Base-by-base conservation (phyloP, 2,113 vertebrate genomes). In the Macrotis lagotis region DNA sequence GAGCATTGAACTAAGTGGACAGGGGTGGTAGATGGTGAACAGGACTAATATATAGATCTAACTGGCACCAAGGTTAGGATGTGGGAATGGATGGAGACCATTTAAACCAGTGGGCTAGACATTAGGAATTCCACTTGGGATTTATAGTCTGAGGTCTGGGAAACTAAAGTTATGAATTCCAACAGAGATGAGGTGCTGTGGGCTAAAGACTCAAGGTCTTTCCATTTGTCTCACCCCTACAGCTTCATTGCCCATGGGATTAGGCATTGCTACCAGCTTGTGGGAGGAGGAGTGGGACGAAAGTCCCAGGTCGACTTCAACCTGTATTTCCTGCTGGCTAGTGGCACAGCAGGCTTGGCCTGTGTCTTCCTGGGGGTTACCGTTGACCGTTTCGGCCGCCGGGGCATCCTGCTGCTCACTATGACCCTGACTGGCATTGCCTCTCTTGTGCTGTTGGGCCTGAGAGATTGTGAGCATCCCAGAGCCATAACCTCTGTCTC, bases 161-260 rank as follows among this genome's bases (percentile, higher is more conserved):
- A 90, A 24, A 44, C 83, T 59, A 89, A 0, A 10, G 48, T 2
- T 25, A 10, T 51, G 51, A 25, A 59, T 48, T 92, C 91, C 47
- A 94, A 74, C 4, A 26, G 89, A 26, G 66, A 16, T 74, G 59
- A 44, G 37, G 66, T 24, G 14, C n/a, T 37, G 31, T 37, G 12
- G 59, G 31, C 37, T 37, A 6, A 83, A 83, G 19, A 22, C n/a
- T 83, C 89, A 12, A 4, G 1, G 51, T 51, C 51, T 90, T 51
- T 95, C 50, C 44, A 93, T 90, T 50, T 47, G 51, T 91, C 94
- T 16, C 1, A 2, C 44, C 93, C 53, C 48, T 49, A 22, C 98
- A 99, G 99, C 90, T 99, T 99, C 96, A 99, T 99, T 95, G 99
- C 99, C 95, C 99, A 99, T 0, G 99, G 99, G 98, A 99, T 99